Conservation (phyloP, 2,113 vertebrate species). For the western clawed frog (Xenopus tropicalis) region UCB_Xtro_10.0 CM004443.2:187456501-187457000, state of each 20-base stretch:
- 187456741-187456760: too few relatives aligned
- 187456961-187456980: too few relatives aligned
- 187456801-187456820: not conserved
- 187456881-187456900: too few relatives aligned
- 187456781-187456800: not conserved
- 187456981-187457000: too few relatives aligned
- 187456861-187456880: too few relatives aligned
- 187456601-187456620: slow-evolving; percentile 5
- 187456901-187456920: too few relatives aligned
- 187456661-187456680: slow-evolving; percentile 8
- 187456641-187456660: slow-evolving; percentile 9
- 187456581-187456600: slow-evolving; percentile 24
- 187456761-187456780: too few relatives aligned
- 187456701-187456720: too few relatives aligned
- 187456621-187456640: not conserved
- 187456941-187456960: not conserved
- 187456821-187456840: too few relatives aligned
- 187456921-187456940: too few relatives aligned
- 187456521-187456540: slow-evolving; percentile 3
- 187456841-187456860: too few relatives aligned
- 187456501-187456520: slow-evolving; percentile 24
- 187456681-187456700: too few relatives aligned
- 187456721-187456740: not conserved
- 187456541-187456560: slow-evolving; percentile 17
- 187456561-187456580: not conserved